phyloP scores from a whole-genome alignment of 2,888 invertebrate species.

The Tenthredo amoena region DNA sequence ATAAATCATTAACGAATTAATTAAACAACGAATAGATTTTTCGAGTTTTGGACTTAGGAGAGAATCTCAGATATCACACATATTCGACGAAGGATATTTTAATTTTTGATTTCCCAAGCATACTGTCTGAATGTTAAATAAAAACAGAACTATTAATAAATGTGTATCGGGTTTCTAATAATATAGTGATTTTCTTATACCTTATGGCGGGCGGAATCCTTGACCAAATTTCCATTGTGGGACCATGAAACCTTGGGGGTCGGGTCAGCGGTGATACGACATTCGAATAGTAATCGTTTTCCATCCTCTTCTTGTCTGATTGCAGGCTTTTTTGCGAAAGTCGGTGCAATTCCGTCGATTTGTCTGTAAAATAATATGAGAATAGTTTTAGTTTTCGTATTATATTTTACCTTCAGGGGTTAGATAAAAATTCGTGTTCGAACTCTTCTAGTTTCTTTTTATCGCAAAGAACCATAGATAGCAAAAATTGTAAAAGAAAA shows the following conservation, averaged over 20 bases:
- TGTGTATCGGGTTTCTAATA: neutral
- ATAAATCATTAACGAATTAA: slow-evolving; percentile 24
- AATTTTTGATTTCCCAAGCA: too few relatives aligned
- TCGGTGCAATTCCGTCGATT: slow-evolving; percentile 98
- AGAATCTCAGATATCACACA: neutral
- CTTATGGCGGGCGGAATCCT: slow-evolving; percentile 92
- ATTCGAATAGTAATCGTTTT: slow-evolving; percentile 95
- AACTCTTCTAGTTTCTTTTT: neutral
- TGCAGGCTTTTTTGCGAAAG: slow-evolving; percentile 98
- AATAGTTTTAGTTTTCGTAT: slow-evolving; percentile 40
- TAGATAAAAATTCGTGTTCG: neutral
- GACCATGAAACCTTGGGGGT: slow-evolving; percentile 94
- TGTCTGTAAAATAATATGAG: slow-evolving; percentile 83
- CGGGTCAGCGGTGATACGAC: slow-evolving; percentile 96
- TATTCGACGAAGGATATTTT: too few relatives aligned
- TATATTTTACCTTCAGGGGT: neutral
- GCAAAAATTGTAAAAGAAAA: neutral
- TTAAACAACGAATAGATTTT: slow-evolving; percentile 60
- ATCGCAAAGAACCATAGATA: neutral
- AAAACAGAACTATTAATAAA: neutral
- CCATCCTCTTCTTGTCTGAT: slow-evolving; percentile 98
- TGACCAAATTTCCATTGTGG: slow-evolving; percentile 91
- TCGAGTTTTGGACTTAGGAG: slow-evolving; percentile 54
- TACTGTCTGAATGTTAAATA: too few relatives aligned
- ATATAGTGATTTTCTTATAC: slow-evolving; percentile 78